Evolutionary conservation across 2,797 vertebrate genomes (phyloP), one percentile per base, ranked within the genome.

Genomic region (Brachyalestes nurse): DNA sequence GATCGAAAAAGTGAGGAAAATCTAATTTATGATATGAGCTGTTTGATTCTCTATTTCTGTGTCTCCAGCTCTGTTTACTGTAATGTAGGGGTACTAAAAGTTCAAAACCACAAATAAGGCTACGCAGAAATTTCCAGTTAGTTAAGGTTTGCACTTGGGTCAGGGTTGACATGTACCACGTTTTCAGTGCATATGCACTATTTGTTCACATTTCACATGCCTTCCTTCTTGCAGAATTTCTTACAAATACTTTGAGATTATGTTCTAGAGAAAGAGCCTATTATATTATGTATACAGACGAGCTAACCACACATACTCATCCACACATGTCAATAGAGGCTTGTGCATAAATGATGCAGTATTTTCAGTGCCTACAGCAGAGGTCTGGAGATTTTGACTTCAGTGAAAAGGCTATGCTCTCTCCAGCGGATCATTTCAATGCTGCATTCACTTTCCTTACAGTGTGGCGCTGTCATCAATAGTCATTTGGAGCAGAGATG

Each of bases 401-500:
- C 60, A 86, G 84, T 86, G 69, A 42, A 86, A 86, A 75, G 81
- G 77, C 83, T 75, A 45, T n/a, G 28, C 69, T 84, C 79, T 38
- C 80, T 77, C 83, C 80, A 66, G 34, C 62, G 58, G 84, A 90
- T 85, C 81, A 91, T 91, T 90, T 90, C 88, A 87, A 90, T 87
- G 90, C 83, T 69, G 83, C 86, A 88, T 90, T 93, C 89, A 89
- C 88, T 92, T 90, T 91, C 85, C 87, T 93, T 91, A 89, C 87
- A 84, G 84, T 82, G 79, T 88, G 89, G 90, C 88, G 83, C 92
- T 88, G 89, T 92, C 92, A 95, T 95, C 93, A 94, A 94, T 94
- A 94, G 93, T 95, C 89, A 94, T 94, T 94, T 94, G 89, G 86
- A 84, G 85, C 84, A 87, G 84, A 84, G 86, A 85, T 57, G 86